phyloP scores from a whole-genome alignment of 2,113 vertebrate species.

The Lagopus leucura region DNA sequence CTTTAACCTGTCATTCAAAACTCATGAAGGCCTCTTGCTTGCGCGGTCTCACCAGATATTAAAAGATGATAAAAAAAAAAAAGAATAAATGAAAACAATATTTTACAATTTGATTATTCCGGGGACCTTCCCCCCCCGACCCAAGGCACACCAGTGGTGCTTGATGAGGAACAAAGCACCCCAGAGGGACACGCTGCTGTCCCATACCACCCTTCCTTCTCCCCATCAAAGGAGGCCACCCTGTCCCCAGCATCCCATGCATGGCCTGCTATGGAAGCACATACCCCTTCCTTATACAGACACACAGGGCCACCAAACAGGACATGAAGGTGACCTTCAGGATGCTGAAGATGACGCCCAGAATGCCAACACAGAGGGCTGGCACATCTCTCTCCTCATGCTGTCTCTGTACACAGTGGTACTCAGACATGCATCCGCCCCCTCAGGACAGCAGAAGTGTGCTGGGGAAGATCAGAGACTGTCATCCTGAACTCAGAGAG shows the following conservation, averaged over 20 bases:
- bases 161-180: not conserved
- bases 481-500: not conserved
- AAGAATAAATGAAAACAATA: constrained; percentile 74
- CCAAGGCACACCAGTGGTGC: not conserved
- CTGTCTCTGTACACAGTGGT: not conserved
- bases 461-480: not conserved
- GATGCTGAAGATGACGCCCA: not conserved
- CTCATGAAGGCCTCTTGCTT: constrained; percentile 73
- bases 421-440: not conserved
- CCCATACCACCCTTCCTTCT: not conserved
- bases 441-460: not conserved
- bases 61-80: constrained; percentile 72
- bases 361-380: not conserved
- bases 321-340: too few species aligned
- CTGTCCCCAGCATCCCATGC: rapidly evolving
- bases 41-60: constrained; percentile 70
- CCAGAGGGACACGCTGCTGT: not conserved
- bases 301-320: rapidly evolving
- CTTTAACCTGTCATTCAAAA: constrained; percentile 85
- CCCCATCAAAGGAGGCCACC: rapidly evolving
- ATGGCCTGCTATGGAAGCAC: not conserved
- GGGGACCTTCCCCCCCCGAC: not conserved
- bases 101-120: constrained; percentile 74
- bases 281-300: rapidly evolving
- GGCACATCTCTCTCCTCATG: not conserved